phyloP scores from a whole-genome alignment of 1,140 invertebrate species.

The Papilio xuthus region DNA sequence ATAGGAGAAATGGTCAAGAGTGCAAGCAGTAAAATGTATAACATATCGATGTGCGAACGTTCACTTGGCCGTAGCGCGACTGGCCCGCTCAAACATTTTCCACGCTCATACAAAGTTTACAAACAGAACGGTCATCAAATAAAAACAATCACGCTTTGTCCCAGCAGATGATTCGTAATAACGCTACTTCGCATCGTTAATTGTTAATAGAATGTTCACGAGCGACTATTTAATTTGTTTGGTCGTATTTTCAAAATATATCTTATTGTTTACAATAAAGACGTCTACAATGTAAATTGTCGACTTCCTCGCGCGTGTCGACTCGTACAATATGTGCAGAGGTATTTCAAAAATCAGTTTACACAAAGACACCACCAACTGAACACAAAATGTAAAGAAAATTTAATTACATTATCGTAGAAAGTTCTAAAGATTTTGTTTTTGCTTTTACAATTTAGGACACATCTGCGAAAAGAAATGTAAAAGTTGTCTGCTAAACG shows the following conservation, averaged over 20 bases:
- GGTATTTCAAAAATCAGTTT: not conserved
- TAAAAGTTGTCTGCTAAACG: no score
- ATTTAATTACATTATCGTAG: no score
- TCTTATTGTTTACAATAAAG: conserved; percentile 30
- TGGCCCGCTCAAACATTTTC: conserved; percentile 45
- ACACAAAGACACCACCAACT: not conserved
- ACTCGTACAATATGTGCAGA: not conserved
- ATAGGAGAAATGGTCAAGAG: conserved; percentile 47
- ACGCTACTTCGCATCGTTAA: not conserved
- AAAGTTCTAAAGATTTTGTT: no score
- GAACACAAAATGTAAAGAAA: not conserved
- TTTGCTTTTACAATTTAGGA: no score
- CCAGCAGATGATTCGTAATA: not conserved
- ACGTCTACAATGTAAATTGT: not conserved
- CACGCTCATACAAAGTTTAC: conserved; percentile 42
- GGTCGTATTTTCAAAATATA: conserved; percentile 31
- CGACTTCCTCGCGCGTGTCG: not conserved
- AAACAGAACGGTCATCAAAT: conserved; percentile 31
- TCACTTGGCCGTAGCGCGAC: conserved; percentile 49
- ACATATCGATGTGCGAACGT: conserved; percentile 57
- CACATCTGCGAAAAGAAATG: no score
- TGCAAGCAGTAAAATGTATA: conserved; percentile 45
- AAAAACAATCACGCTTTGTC: conserved; percentile 37
- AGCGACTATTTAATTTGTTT: conserved; percentile 16
- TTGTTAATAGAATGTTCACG: not conserved